Evolutionary conservation across 2,113 vertebrate genomes (phyloP), one percentile per base, ranked within the genome.

Genomic region (Plectropomus leopardus): DNA sequence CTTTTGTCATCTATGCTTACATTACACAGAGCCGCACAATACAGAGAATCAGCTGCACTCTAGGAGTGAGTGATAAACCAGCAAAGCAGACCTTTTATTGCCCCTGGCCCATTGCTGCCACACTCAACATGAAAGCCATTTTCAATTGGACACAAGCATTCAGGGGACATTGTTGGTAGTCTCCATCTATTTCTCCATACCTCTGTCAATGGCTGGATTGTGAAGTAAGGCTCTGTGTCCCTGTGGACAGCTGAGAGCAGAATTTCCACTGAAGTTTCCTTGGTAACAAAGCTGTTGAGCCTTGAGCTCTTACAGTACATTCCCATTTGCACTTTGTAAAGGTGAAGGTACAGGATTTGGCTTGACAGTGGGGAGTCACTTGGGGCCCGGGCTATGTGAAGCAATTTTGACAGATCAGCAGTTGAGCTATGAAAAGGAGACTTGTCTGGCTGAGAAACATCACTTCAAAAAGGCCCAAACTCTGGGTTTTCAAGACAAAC

Each of bases 261-360:
- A 82, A 59, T 85, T 64, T 85, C 74, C 64, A 73, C 75, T 42
- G 59, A 88, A 75, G 86, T 93, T 86, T 90, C 80, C 76, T 59
- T 89, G 83, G 86, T 91, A 93, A 93, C 93, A 89, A 89, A 86
- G 89, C 89, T 77, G 77, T 82, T 78, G 89, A 88, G 85, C 83
- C 77, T 76, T 21, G 67, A 84, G 81, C 82, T 89, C 80, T 81
- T 77, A 79, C 67, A 84, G 60, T 82, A 82, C 74, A 78, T 78
- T 90, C 86, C 88, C 86, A 80, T 90, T 88, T 91, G 85, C 82
- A 90, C 91, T 89, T 85, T 80, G 89, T 78, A 88, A 82, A 76
- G 87, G 76, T 84, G 87, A 83, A 87, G 75, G 60, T 84, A 53
- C 61, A 81, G 86, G 88, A 92, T 92, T 91, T 83, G 81, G 76